Conservation (phyloP, 2,797 vertebrate genomes). For the Nannoperca obscura region DNA sequence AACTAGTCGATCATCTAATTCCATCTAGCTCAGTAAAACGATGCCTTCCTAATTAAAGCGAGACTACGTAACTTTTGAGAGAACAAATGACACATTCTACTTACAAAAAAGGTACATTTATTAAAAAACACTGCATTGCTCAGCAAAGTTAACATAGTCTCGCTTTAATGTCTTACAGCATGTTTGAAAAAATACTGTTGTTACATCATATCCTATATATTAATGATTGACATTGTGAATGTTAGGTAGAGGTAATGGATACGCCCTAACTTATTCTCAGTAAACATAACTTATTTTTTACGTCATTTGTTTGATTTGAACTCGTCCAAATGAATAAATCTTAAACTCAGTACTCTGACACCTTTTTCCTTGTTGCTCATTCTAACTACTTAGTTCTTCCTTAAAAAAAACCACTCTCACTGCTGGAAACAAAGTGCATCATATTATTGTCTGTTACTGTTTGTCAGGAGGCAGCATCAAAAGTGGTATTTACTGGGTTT, state of each 20-base stretch:
- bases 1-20: no score
- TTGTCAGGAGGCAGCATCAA: not conserved
- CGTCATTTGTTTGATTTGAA: not conserved
- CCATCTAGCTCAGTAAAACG: no score
- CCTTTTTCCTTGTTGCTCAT: not conserved
- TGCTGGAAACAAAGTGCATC: constrained; percentile 1
- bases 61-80: not conserved
- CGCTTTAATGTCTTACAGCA: not conserved
- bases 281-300: not conserved
- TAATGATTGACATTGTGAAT: not conserved
- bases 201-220: no score
- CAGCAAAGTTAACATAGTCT: no score
- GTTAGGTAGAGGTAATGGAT: not conserved
- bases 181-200: not conserved
- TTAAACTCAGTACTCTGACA: not conserved
- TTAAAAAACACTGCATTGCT: not conserved
- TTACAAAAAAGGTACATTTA: not conserved
- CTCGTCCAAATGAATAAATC: not conserved
- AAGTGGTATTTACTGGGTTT: constrained; percentile 2
- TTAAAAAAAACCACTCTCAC: constrained; percentile 6
- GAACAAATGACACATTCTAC: not conserved
- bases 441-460: constrained; percentile 4
- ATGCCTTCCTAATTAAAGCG: not conserved
- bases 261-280: not conserved
- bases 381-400: not conserved